Evolutionary conservation across 23 tunicate species (phyloP).

Genomic region (Trididemnum nubilum): DNA sequence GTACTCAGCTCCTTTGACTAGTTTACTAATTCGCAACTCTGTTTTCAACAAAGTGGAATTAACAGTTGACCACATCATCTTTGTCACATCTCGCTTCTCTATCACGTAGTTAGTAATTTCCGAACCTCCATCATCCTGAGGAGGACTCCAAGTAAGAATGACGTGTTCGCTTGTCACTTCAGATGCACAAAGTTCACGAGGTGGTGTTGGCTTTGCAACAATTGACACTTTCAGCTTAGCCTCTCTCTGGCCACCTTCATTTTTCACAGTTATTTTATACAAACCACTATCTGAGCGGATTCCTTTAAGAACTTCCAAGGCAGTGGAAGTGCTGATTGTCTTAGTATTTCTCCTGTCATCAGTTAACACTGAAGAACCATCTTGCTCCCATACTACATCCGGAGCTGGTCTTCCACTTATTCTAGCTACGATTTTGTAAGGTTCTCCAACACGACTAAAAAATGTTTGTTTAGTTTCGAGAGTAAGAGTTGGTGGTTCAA

Average conservation of each 20-base stretch:
- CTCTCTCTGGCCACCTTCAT: conserved; percentile 81
- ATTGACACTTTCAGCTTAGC: conserved; percentile 58
- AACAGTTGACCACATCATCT: conserved; percentile 88
- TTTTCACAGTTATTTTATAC: conserved; percentile 72
- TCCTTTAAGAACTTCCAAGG: conserved; percentile 61
- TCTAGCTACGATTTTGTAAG: conserved; percentile 56
- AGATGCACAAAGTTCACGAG: conserved; percentile 61
- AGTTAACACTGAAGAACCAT: conserved; percentile 48
- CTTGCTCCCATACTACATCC: conserved; percentile 74
- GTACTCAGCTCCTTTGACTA: conserved; percentile 81
- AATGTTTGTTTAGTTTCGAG: conserved; percentile 60
- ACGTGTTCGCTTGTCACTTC: conserved; percentile 89
- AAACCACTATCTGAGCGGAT: conserved; percentile 70
- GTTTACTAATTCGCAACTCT: conserved; percentile 67
- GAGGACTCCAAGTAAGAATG: conserved; percentile 73
- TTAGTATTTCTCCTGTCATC: conserved; percentile 69
- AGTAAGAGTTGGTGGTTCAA: conserved; percentile 85
- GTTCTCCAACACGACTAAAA: conserved; percentile 69
- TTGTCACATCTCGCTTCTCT: conserved; percentile 80
- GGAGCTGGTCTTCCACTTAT: conserved; percentile 84
- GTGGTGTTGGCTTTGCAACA: conserved; percentile 90
- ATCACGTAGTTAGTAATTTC: conserved; percentile 81
- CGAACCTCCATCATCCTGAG: conserved; percentile 89
- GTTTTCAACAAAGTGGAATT: conserved; percentile 77
- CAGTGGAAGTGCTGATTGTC: conserved; percentile 44